Conservation (phyloP, 2,888 invertebrate species). For the Argyresthia albistria region DNA sequence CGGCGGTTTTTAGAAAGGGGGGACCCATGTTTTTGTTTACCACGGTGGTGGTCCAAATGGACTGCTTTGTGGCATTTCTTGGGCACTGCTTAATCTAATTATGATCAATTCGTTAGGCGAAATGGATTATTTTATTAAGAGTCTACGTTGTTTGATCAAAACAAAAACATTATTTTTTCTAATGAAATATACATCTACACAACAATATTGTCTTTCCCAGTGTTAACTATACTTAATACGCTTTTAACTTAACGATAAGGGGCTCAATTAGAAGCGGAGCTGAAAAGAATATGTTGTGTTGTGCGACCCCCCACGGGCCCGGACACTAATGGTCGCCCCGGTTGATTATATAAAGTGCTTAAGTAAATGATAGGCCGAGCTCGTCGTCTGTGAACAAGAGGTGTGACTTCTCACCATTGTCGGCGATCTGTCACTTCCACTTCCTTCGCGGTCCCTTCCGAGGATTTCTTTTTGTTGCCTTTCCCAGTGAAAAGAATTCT, state of each 20-base stretch:
- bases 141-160: too few species aligned
- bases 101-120: constrained; percentile 66
- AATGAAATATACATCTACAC: background rate
- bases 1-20: constrained; percentile 53
- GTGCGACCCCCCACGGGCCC: constrained; percentile 35
- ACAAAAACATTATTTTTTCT: background rate
- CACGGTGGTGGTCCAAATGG: constrained; percentile 44
- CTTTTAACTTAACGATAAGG: constrained; percentile 17
- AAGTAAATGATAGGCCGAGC: constrained; percentile 63
- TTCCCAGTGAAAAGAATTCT: constrained; percentile 59
- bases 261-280: constrained; percentile 41
- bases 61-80: constrained; percentile 58
- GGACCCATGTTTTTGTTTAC: constrained; percentile 52
- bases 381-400: constrained; percentile 62
- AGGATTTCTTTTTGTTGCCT: constrained; percentile 61
- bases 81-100: constrained; percentile 64
- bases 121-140: constrained; percentile 23
- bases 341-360: constrained; percentile 70
- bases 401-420: constrained; percentile 69
- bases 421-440: constrained; percentile 68
- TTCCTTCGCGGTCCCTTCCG: constrained; percentile 51
- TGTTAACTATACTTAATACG: too few species aligned
- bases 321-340: constrained; percentile 47
- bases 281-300: constrained; percentile 42
- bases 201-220: background rate